Base-by-base conservation (phyloP, 2,888 invertebrate genomes). In the Listrodromus nycthemerus region DNA sequence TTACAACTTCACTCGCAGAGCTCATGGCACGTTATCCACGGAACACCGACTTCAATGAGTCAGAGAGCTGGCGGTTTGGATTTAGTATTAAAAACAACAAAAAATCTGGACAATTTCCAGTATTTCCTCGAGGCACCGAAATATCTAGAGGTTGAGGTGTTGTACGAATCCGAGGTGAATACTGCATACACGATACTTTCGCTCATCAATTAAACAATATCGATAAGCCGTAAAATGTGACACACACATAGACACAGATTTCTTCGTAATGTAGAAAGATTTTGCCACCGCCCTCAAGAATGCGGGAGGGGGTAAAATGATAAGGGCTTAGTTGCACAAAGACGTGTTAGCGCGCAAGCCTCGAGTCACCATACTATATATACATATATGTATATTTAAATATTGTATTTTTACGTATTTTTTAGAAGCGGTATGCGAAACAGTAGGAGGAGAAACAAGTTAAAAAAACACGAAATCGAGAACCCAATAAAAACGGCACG, bases 1-100 rank as follows among this genome's bases (percentile, higher is more conserved):
- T 63, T 21, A 45, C 52, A 63, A 69, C 70, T 63, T 27, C 24
- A n/a, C 37, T 52, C 58, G 19, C 5, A 58, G 41, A 58, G 24
- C 21, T 27, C 58, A 61, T 7, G 16, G 6, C 16, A 6, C n/a
- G 58, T 61, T 13, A 27, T 27, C 30, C 2, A 30, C 24, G 10
- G 24, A 16, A 6, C 27, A 24, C 24, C 2, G 5, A n/a, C 16
- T 21, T 55, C 19, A 21, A 21, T 55, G 33, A 55, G 52, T 52
- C 55, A 55, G 21, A 16, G 55, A 16, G 55, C 37, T 52, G 16
- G 37, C 70, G 55, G 37, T 70, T 55, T 16, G 55, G 13, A 70
- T 70, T 55, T 16, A 4, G 55, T 2, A 55, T 10, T 55, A 55
- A 21, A 55, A 21, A 55, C 10, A 37, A 37, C 55, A 70, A 70